phyloP scores from a whole-genome alignment of 2,797 vertebrate genomes.

The Synanceia verrucosa region DNA sequence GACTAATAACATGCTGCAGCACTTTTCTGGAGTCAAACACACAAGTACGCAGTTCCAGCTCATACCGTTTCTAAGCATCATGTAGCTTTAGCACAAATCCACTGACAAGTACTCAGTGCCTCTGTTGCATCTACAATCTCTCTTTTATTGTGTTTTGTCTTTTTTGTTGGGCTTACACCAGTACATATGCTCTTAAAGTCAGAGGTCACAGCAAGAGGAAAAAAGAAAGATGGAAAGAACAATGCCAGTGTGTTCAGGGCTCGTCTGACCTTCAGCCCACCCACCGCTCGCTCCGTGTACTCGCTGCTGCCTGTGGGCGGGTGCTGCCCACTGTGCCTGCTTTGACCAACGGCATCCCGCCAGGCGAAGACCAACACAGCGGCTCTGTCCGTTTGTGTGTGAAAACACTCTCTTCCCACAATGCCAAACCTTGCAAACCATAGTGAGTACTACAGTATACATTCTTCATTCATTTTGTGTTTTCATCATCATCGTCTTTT shows the following conservation, averaged over 20 bases:
- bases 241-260: slow-evolving; percentile 50
- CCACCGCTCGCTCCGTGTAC: slow-evolving; percentile 52
- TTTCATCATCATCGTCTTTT: background rate
- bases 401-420: slow-evolving; percentile 44
- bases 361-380: slow-evolving; percentile 54
- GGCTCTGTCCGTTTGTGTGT: slow-evolving; percentile 40
- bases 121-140: background rate
- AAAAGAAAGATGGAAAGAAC: slow-evolving; percentile 28
- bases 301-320: slow-evolving; percentile 49
- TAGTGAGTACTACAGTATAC: slow-evolving; percentile 20
- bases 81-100: background rate
- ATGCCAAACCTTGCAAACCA: slow-evolving; percentile 45
- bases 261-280: slow-evolving; percentile 69
- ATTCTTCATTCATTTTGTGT: slow-evolving; percentile 43
- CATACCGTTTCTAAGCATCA: background rate
- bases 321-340: slow-evolving; percentile 48
- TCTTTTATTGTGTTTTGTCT: background rate
- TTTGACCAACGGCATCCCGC: slow-evolving; percentile 43
- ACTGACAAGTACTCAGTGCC: no score
- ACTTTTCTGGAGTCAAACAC: slow-evolving; percentile 11
- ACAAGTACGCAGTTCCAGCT: slow-evolving; percentile 24
- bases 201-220: background rate
- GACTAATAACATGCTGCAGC: slow-evolving; percentile 41
- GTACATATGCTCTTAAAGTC: slow-evolving; percentile 13
- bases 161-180: background rate